Evolutionary conservation across 1,140 invertebrate genomes (phyloP).

Genomic region (Tetraneura akinire): DNA sequence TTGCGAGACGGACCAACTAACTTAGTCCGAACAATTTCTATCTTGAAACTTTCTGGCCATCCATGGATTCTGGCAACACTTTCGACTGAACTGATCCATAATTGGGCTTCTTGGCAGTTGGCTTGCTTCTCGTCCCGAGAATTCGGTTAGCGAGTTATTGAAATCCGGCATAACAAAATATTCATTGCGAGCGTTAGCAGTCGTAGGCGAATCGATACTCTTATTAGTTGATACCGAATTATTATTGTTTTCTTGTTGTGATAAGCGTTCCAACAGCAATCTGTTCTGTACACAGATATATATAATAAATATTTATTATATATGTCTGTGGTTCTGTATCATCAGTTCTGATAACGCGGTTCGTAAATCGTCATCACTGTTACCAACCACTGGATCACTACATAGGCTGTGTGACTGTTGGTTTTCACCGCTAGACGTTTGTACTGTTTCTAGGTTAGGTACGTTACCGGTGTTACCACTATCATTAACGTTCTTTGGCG

Average conservation of each 20-base stretch:
- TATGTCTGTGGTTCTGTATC: too few relatives aligned
- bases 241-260: background rate
- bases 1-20: too few relatives aligned
- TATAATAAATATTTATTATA: too few relatives aligned
- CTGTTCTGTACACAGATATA: too few relatives aligned
- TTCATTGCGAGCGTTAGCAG: background rate
- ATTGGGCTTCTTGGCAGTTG: background rate
- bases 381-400: background rate
- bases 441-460: background rate
- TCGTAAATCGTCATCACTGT: background rate
- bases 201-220: background rate
- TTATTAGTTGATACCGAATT: background rate
- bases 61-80: too few relatives aligned
- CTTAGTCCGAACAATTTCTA: too few relatives aligned
- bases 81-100: background rate
- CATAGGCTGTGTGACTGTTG: background rate
- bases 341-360: background rate
- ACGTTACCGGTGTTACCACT: background rate
- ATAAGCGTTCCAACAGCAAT: background rate
- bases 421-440: background rate
- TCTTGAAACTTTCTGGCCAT: too few relatives aligned
- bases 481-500: background rate
- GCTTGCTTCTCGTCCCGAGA: background rate
- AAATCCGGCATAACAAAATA: slow-evolving; percentile 21
- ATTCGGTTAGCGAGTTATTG: background rate